Percentiles rank a stretch among this genome's conserved stretches.
Evolutionary conservation across 2,888 invertebrate genomes (phyloP).

Genomic region (Xestia xanthographa): DNA sequence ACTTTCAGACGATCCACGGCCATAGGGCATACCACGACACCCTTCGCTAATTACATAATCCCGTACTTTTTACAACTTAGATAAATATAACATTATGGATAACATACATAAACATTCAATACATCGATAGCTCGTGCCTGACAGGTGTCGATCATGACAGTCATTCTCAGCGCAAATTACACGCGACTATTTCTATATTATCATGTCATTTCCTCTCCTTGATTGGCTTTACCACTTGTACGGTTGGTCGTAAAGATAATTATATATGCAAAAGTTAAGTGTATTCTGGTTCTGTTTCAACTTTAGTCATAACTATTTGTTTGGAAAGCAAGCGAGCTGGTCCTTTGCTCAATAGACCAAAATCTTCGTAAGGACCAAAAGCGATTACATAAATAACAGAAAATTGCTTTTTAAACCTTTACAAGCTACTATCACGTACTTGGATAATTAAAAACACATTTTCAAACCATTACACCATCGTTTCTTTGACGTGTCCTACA

Average conservation of each 20-base stretch:
- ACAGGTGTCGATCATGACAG: slow-evolving; percentile 43
- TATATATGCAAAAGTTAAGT: neutral
- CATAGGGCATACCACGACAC: neutral
- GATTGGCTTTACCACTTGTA: slow-evolving; percentile 16
- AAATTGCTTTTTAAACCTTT: neutral
- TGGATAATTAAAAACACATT: slow-evolving; percentile 39
- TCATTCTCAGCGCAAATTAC: slow-evolving; percentile 37
- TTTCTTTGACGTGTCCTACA: slow-evolving; percentile 8
- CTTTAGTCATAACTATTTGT: neutral
- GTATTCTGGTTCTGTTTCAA: neutral
- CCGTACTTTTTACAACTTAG: neutral
- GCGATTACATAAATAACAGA: slow-evolving; percentile 7
- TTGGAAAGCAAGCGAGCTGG: neutral
- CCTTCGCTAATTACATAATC: neutral
- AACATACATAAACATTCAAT: neutral
- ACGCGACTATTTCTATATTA: slow-evolving; percentile 21
- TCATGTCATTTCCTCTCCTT: slow-evolving; percentile 35
- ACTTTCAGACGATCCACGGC: neutral
- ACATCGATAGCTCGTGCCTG: slow-evolving; percentile 3
- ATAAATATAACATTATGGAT: slow-evolving; percentile 5
- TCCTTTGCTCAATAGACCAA: neutral
- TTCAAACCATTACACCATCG: slow-evolving; percentile 22
- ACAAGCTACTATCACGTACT: slow-evolving; percentile 3
- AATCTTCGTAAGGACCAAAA: neutral
- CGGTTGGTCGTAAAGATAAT: neutral